Percentiles rank a stretch among this genome's conserved stretches.
These are phyloP conservation scores for Drosophila oshimai DNA, from an alignment of 1,140 invertebrate species.

Conservation along the genomic window DNA sequence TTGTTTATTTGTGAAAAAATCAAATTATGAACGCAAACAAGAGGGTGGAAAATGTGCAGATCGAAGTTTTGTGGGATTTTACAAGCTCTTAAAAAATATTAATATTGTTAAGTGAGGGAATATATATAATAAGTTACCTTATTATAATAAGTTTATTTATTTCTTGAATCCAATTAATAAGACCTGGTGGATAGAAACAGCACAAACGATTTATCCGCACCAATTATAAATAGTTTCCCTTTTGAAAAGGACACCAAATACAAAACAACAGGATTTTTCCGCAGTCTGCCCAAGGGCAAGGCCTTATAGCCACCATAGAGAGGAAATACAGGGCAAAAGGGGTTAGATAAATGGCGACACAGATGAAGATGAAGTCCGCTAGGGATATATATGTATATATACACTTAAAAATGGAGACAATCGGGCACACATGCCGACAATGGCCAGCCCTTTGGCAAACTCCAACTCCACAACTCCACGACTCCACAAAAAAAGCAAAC, in stretches of 20 bases:
- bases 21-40: conserved; percentile 27
- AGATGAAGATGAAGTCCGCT: not conserved
- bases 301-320: not conserved
- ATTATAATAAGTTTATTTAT: too few species aligned
- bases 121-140: too few species aligned
- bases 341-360: not conserved
- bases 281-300: conserved; percentile 1
- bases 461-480: not conserved
- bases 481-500: conserved; percentile 15
- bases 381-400: not conserved
- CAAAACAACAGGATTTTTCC: conserved; percentile 11
- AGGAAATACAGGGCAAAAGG: not conserved
- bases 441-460: conserved; percentile 24
- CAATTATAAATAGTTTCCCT: conserved; percentile 21
- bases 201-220: not conserved
- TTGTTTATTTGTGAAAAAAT: conserved; percentile 51
- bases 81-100: too few species aligned
- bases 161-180: too few species aligned
- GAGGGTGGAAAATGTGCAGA: not conserved
- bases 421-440: conserved; percentile 62
- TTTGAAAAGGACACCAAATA: not conserved
- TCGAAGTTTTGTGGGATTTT: too few species aligned
- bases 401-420: conserved; percentile 23
- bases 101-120: too few species aligned
- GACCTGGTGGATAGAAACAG: not conserved